phyloP scores from a whole-genome alignment of 1,140 invertebrate genomes.

The Neodiprion virginianus region DNA sequence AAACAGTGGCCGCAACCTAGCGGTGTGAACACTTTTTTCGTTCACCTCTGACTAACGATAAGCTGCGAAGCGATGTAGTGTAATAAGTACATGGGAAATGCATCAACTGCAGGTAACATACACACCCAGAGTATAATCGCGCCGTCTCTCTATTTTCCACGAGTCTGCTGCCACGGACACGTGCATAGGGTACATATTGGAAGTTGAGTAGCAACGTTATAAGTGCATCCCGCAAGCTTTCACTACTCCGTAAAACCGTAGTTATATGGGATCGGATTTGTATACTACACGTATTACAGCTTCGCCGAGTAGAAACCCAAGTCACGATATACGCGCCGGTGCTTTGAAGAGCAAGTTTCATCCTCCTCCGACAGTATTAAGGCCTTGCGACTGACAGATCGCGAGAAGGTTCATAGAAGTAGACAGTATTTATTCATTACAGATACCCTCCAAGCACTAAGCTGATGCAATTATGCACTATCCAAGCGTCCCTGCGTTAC shows the following conservation, averaged over 20 bases:
- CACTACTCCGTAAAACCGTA: neutral
- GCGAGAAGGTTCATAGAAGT: neutral
- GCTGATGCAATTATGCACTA: neutral
- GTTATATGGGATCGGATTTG: neutral
- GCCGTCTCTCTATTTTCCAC: too few relatives aligned
- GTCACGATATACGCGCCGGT: neutral
- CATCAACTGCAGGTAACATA: neutral
- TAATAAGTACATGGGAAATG: neutral
- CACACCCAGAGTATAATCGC: too few relatives aligned
- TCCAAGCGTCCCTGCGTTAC: neutral
- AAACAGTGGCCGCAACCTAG: too few relatives aligned
- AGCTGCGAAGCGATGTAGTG: neutral
- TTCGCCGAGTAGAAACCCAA: neutral
- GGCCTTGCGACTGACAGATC: neutral
- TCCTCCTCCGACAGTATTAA: neutral
- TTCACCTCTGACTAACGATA: neutral
- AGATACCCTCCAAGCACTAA: neutral
- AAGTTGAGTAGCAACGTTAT: neutral
- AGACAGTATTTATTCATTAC: neutral
- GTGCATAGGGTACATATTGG: neutral
- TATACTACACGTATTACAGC: neutral
- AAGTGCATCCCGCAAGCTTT: neutral
- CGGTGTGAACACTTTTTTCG: too few relatives aligned
- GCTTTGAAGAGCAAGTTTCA: constrained; percentile 7
- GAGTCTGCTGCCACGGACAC: too few relatives aligned